phyloP scores from a whole-genome alignment of 2,797 vertebrate species.

The Zalophus californianus region DNA sequence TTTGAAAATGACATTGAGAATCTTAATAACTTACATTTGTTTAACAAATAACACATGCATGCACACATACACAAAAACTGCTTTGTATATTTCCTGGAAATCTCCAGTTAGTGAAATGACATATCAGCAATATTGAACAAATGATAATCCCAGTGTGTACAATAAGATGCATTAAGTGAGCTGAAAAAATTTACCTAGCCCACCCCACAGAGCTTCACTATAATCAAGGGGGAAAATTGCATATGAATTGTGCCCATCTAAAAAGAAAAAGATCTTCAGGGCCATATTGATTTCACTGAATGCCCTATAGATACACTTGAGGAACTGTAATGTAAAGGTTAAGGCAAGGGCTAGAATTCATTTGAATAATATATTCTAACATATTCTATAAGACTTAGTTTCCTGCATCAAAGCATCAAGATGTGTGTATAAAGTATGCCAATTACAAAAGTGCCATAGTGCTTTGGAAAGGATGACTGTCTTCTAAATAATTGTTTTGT shows the following conservation, averaged over 20 bases:
- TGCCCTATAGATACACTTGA: conserved; percentile 67
- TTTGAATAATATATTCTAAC: conserved; percentile 80
- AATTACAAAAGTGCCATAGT: conserved; percentile 33
- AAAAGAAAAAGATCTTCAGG: conserved; percentile 71
- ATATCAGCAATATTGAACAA: conserved; percentile 75
- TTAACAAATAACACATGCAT: conserved; percentile 27
- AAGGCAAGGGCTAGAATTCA: conserved; percentile 79
- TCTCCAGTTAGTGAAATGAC: conserved; percentile 77
- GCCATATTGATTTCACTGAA: conserved; percentile 79
- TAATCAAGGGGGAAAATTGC: conserved; percentile 71
- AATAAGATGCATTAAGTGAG: conserved; percentile 79
- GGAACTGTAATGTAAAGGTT: conserved; percentile 80
- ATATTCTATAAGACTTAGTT: conserved; percentile 11
- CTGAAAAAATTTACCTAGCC: conserved; percentile 71
- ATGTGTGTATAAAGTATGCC: not conserved
- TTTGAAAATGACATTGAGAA: conserved; percentile 67
- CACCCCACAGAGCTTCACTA: conserved; percentile 76
- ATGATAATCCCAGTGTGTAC: conserved; percentile 71
- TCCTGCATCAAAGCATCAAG: conserved; percentile 43
- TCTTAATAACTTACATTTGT: conserved; percentile 63
- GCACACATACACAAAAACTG: not conserved
- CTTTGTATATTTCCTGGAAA: conserved; percentile 74
- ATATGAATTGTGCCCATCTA: conserved; percentile 69
- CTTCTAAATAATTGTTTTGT: not conserved
- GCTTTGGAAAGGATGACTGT: not conserved